These are phyloP conservation scores for Akabosia matsudoensis DNA, from an alignment of 1,140 invertebrate genomes.

Conservation along the genomic window DNA sequence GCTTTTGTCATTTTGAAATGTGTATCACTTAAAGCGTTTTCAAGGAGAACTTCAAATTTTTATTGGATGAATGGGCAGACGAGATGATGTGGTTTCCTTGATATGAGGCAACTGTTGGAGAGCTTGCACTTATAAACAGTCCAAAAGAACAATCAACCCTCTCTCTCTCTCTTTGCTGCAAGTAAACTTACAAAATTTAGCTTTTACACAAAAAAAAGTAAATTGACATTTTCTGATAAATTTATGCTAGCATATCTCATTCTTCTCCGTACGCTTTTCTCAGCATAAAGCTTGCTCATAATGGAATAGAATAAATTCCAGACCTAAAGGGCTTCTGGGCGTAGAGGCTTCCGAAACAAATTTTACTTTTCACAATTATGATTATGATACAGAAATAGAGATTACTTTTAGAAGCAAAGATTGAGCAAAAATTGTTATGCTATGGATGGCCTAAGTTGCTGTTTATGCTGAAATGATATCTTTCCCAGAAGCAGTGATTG, in stretches of 20 bases:
- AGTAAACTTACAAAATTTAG: too few relatives aligned
- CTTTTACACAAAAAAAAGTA: too few relatives aligned
- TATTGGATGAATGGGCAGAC: background rate
- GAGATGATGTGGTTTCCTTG: background rate
- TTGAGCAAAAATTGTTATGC: background rate
- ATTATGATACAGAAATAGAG: background rate
- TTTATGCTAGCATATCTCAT: constrained; percentile 37
- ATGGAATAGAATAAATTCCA: background rate
- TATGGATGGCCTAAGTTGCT: too few relatives aligned
- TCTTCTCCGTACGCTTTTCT: background rate
- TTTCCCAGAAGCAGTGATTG: background rate
- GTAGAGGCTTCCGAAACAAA: background rate
- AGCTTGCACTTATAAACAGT: too few relatives aligned
- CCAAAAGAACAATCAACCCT: too few relatives aligned
- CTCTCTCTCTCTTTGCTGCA: too few relatives aligned
- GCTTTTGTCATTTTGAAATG: background rate
- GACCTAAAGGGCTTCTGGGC: background rate
- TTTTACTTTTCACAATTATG: background rate
- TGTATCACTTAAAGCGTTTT: background rate
- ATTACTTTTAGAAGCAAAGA: background rate
- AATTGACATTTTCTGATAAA: constrained; percentile 47
- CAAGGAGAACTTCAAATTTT: background rate
- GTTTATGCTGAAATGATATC: too few relatives aligned
- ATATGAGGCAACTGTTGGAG: background rate
- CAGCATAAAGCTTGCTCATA: background rate